These are phyloP conservation scores for Acrobasis consociella DNA, from an alignment of 2,888 invertebrate genomes.

Conservation along the genomic window DNA sequence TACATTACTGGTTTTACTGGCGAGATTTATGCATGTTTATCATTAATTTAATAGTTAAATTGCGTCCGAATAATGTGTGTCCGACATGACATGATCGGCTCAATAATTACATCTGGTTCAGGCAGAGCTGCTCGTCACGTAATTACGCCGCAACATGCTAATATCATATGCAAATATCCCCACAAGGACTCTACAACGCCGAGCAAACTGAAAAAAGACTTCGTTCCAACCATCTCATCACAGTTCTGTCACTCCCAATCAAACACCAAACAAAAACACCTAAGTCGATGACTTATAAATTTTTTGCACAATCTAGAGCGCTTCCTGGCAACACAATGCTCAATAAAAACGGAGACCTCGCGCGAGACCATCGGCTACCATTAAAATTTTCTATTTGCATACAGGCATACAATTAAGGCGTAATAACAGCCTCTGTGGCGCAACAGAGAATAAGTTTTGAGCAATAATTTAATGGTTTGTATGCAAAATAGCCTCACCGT, in stretches of 20 bases:
- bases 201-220: constrained; percentile 64
- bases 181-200: constrained; percentile 39
- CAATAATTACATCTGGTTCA: constrained; percentile 58
- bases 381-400: constrained; percentile 79
- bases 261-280: constrained; percentile 29
- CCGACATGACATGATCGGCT: constrained; percentile 49
- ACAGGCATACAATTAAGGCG: constrained; percentile 77
- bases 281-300: constrained; percentile 48
- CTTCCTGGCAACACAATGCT: constrained; percentile 58
- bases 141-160: constrained; percentile 74
- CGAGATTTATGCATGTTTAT: constrained; percentile 18
- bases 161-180: constrained; percentile 73
- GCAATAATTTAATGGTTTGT: constrained; percentile 82
- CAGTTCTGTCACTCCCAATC: constrained; percentile 26
- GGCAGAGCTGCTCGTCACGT: constrained; percentile 54
- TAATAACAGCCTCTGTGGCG: constrained; percentile 79
- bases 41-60: constrained; percentile 20
- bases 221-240: constrained; percentile 49
- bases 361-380: constrained; percentile 69
- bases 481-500: constrained; percentile 81
- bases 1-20: background rate
- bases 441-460: constrained; percentile 82
- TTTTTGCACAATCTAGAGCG: constrained; percentile 38
- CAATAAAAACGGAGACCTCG: constrained; percentile 62
- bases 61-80: constrained; percentile 24